phyloP scores from a whole-genome alignment of 2,797 vertebrate genomes.

The Todus mexicanus region DNA sequence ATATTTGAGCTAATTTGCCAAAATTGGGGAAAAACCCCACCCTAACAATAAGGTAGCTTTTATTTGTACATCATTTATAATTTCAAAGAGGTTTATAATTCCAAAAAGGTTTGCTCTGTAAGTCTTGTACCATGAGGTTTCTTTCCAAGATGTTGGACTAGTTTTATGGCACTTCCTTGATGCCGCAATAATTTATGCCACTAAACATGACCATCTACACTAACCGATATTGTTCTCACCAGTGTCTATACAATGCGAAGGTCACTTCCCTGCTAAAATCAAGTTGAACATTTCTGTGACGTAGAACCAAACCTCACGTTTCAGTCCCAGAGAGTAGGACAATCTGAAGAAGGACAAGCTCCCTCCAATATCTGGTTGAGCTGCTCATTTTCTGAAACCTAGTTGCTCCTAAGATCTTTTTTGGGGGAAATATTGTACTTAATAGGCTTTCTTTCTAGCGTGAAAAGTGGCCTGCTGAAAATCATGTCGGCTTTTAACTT shows the following conservation, averaged over 20 bases:
- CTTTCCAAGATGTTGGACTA: neutral
- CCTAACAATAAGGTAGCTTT: neutral
- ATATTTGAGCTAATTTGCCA: neutral
- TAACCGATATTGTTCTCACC: neutral
- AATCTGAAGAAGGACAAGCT: neutral
- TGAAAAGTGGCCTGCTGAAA: neutral
- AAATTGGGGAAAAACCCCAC: neutral
- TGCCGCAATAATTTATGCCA: neutral
- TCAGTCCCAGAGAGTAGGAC: neutral
- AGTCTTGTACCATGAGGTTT: neutral
- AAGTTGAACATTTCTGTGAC: neutral
- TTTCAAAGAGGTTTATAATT: neutral
- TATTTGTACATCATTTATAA: neutral
- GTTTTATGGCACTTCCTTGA: neutral
- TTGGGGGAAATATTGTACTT: neutral
- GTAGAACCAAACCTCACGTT: neutral
- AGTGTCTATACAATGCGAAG: neutral
- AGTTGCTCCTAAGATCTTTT: neutral
- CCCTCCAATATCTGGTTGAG: neutral
- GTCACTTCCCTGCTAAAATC: neutral
- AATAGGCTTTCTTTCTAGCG: neutral
- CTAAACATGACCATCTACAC: rapidly evolving
- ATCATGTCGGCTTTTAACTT: neutral
- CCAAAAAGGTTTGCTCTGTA: neutral
- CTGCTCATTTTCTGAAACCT: neutral